phyloP scores from a whole-genome alignment of 2,113 vertebrate species.

The Steatornis caripensis region DNA sequence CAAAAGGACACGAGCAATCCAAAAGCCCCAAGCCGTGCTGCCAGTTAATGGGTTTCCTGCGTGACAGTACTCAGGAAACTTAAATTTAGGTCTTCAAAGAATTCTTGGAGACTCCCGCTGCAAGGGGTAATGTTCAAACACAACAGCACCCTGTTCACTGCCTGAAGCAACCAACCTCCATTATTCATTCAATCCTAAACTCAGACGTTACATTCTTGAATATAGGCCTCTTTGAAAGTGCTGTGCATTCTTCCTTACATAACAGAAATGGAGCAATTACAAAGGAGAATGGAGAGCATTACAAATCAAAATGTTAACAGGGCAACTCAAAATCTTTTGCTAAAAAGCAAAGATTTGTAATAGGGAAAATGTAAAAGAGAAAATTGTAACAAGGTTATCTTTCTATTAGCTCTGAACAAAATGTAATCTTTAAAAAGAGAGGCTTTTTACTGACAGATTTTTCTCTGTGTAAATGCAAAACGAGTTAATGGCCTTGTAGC shows the following conservation, averaged over 20 bases:
- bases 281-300: background rate
- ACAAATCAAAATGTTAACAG: background rate
- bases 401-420: background rate
- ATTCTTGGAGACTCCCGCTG: background rate
- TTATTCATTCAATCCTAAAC: background rate
- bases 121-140: background rate
- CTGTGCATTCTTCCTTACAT: background rate
- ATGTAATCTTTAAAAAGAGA: background rate
- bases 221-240: accelerated
- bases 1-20: background rate
- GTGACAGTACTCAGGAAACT: background rate
- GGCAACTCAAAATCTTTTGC: background rate
- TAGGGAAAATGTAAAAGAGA: background rate
- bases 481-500: background rate
- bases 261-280: background rate
- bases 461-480: background rate
- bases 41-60: background rate
- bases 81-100: background rate
- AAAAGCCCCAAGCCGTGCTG: background rate
- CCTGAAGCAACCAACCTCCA: background rate
- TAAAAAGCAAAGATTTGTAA: background rate
- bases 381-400: background rate
- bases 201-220: background rate
- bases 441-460: background rate
- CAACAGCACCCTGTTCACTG: background rate